Conservation (phyloP, 92 coral and sea anemone genomes). For the Parazoanthus swiftii region DNA sequence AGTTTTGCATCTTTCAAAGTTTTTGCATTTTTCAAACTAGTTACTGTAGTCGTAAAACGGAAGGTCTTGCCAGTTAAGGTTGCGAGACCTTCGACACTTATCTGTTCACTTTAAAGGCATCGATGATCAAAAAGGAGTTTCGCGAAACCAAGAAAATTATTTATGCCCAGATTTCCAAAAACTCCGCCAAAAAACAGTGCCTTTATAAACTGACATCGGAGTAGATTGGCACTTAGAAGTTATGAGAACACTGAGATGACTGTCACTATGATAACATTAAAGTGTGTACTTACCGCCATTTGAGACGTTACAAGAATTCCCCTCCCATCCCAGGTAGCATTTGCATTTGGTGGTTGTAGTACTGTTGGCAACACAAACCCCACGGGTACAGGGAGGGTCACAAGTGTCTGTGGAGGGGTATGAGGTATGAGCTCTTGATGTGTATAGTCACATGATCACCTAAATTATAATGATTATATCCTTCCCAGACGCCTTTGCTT, state of each 20-base stretch:
- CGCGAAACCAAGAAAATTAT: too few species aligned
- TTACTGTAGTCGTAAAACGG: too few species aligned
- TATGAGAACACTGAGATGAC: not conserved
- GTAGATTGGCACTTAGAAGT: not conserved
- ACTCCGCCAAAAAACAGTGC: not conserved
- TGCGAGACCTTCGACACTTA: not conserved
- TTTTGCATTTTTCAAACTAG: too few species aligned
- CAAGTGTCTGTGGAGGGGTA: constrained; percentile 60
- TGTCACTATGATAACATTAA: not conserved
- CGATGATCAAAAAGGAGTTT: not conserved
- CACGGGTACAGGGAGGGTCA: constrained; percentile 79
- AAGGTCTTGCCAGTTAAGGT: not conserved
- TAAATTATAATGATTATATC: too few species aligned
- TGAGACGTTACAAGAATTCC: constrained; percentile 75
- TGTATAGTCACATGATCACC: not conserved
- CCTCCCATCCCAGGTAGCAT: constrained; percentile 97
- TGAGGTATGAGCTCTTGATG: not conserved
- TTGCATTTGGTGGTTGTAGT: constrained; percentile 72
- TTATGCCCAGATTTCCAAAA: too few species aligned
- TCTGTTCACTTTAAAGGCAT: not conserved
- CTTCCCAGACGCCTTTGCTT: too few species aligned
- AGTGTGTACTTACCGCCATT: constrained; percentile 75
- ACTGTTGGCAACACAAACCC: constrained; percentile 86
- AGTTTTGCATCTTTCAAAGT: too few species aligned
- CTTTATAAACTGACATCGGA: not conserved